phyloP scores from a whole-genome alignment of 2,797 vertebrate genomes.

The Rhinella marina region DNA sequence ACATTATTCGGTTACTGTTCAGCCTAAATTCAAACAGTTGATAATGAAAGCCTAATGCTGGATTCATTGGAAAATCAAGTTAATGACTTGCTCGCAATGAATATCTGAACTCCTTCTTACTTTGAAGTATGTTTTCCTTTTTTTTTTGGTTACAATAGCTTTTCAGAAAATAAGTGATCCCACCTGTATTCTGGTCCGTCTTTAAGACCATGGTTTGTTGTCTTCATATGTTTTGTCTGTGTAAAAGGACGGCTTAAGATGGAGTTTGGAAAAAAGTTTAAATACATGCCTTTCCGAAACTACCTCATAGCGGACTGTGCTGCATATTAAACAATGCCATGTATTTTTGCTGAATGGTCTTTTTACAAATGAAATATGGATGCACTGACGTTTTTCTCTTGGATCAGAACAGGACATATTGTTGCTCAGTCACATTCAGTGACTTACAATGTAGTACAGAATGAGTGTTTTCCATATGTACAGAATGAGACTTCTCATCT shows the following conservation, averaged over 20 bases:
- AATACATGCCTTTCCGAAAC: not conserved
- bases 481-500: too few species aligned
- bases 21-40: constrained; percentile 81
- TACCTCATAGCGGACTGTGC: not conserved
- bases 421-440: not conserved
- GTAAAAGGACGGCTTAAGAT: not conserved
- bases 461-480: too few species aligned
- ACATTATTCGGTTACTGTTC: constrained; percentile 79
- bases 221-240: constrained; percentile 2
- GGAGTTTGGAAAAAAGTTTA: not conserved
- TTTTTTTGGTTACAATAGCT: constrained; percentile 66
- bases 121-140: constrained; percentile 67
- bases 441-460: not conserved
- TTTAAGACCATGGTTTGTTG: not conserved
- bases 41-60: constrained; percentile 80
- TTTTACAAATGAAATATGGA: not conserved
- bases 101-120: constrained; percentile 72
- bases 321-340: not conserved
- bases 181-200: constrained; percentile 67
- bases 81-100: constrained; percentile 77
- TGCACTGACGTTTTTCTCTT: not conserved
- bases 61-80: constrained; percentile 83
- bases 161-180: constrained; percentile 70
- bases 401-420: not conserved
- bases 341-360: not conserved